These are phyloP conservation scores for Onychostoma macrolepis DNA, from an alignment of 2,113 vertebrate species.

Conservation along the genomic window DNA sequence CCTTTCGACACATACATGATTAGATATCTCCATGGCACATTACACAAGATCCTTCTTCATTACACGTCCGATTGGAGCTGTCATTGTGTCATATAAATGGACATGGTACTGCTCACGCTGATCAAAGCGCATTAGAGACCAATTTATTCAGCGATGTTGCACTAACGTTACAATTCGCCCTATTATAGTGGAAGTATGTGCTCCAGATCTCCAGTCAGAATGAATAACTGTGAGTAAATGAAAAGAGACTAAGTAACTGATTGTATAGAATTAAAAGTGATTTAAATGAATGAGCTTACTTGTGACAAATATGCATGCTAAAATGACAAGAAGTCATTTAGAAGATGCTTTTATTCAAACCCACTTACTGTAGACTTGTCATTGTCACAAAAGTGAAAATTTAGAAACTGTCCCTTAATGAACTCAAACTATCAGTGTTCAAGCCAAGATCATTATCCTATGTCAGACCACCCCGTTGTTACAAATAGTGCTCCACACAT, in stretches of 20 bases:
- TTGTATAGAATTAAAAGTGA: neutral
- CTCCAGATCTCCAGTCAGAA: neutral
- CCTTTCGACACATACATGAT: slow-evolving; percentile 18
- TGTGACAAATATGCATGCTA: slow-evolving; percentile 3
- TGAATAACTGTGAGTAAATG: neutral
- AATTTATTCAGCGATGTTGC: neutral
- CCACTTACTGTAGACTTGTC: neutral
- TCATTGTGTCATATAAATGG: slow-evolving; percentile 19
- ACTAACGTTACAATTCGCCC: neutral
- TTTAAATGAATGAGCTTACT: neutral
- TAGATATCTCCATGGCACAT: slow-evolving; percentile 18
- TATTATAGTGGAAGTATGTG: neutral
- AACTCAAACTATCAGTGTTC: neutral
- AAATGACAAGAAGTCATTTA: neutral
- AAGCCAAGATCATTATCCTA: neutral
- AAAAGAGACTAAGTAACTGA: neutral
- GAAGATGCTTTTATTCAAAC: neutral
- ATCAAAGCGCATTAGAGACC: neutral
- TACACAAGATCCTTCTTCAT: slow-evolving; percentile 26
- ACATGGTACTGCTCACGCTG: slow-evolving; percentile 17
- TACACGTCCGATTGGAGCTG: slow-evolving; percentile 10
- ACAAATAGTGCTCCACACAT: neutral
- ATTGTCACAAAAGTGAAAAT: neutral
- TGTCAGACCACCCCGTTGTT: neutral
- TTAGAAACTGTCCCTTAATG: neutral